Conservation (phyloP, 2,888 invertebrate genomes). For the Ophioninae sp. region DNA sequence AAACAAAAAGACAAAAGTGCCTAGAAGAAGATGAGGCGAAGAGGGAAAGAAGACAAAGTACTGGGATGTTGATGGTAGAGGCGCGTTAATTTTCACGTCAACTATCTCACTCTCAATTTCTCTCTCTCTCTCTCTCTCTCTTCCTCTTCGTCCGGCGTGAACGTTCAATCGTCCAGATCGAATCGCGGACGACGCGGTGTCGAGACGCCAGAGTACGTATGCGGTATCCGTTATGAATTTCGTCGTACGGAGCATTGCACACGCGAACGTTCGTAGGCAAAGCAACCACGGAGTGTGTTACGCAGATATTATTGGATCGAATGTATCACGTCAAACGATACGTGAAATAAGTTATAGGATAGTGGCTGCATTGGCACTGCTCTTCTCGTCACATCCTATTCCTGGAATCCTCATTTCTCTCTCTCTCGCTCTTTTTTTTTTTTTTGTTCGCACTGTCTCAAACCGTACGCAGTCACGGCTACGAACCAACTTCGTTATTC, state of each 20-base stretch:
- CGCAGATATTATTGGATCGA: slow-evolving; percentile 81
- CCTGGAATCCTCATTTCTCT: slow-evolving; percentile 76
- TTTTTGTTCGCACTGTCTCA: slow-evolving; percentile 28
- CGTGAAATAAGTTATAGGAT: slow-evolving; percentile 82
- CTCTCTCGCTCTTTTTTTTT: slow-evolving; percentile 66
- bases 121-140: slow-evolving; percentile 32
- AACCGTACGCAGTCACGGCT: slow-evolving; percentile 43
- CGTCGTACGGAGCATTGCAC: slow-evolving; percentile 63
- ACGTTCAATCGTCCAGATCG: slow-evolving; percentile 77
- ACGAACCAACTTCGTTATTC: slow-evolving; percentile 54
- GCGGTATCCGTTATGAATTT: slow-evolving; percentile 73
- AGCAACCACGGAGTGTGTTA: slow-evolving; percentile 64
- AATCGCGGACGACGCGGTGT: slow-evolving; percentile 70
- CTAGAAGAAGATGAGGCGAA: slow-evolving; percentile 19
- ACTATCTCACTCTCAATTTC: slow-evolving; percentile 32
- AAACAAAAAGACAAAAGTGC: slow-evolving; percentile 29
- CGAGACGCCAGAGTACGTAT: slow-evolving; percentile 42
- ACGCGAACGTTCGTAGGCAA: slow-evolving; percentile 37
- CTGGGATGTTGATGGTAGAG: slow-evolving; percentile 57
- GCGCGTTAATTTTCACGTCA: slow-evolving; percentile 60
- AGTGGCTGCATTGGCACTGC: slow-evolving; percentile 81
- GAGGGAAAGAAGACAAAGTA: slow-evolving; percentile 49
- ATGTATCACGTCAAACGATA: slow-evolving; percentile 81
- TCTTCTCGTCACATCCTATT: slow-evolving; percentile 80
- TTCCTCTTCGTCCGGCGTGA: slow-evolving; percentile 65